Base-by-base conservation (phyloP, 1,140 invertebrate genomes). In the Pollicipes pollicipes region DNA sequence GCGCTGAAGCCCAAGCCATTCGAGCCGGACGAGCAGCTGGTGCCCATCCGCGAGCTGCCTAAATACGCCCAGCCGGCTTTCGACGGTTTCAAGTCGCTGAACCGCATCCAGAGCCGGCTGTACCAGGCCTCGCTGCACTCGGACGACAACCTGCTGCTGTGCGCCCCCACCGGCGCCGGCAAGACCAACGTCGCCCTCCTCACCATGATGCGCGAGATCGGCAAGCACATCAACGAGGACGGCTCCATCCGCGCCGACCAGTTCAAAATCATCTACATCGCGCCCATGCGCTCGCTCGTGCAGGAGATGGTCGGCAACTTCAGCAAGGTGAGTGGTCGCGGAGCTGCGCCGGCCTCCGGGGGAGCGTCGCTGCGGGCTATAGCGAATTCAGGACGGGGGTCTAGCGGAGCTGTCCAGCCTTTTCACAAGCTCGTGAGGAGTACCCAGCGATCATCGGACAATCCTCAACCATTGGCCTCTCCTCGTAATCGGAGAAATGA, bases 241-340 rank as follows among this genome's bases (percentile, higher is more conserved):
- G 94, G 95, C 10, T 93, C 91, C 0, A 97, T 99, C 69, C 95
- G 95, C 79, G 89, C 88, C 0, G 90, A 97, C 77, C 92, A 98
- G 74, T 99, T 99, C 79, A 99, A 99, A 82, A 95, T 99, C 71
- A 93, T 99, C 71, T 99, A 99, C 77, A 87, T 99, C 45, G 97
- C 97, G 17, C 97, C 97, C 0, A 99, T 99, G 96, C 85, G 93
- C 69, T 99, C 97, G 0, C 83, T 99, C 0, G 97, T 99, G 78
- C 96, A 98, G 81, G 97, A 99, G 85, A 99, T 99, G 97, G 96
- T 98, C 73, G 89, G 85, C 70, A 88, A 82, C 77, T 90, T 90
- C 78, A 78, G 81, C 30, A 86, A 87, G 77, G 82, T 84, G 76
- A 75, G 73, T 27, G 69, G 28, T 64, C 67, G 27, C 67, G 27